Base-by-base conservation (phyloP, 1,140 invertebrate species). In the Brachionus manjavacas region DNA sequence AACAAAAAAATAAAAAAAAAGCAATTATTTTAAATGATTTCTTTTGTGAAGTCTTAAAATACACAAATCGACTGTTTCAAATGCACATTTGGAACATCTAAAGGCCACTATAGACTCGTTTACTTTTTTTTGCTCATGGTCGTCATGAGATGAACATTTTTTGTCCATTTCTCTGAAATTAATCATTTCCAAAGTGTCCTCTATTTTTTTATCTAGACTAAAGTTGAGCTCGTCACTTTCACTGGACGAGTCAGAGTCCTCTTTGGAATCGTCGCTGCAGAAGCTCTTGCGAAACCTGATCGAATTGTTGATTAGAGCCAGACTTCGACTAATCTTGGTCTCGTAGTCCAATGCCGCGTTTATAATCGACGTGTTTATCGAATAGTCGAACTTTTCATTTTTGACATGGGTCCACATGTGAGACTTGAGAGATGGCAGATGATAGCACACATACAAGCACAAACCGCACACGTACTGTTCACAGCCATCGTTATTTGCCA, bases 361-460 rank as follows among this genome's bases (percentile, higher is more conserved):
- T 74, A 89, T 89, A 64, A 88, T 88, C 60, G 88, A 87, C 78
- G 89, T 89, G 68, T 88, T 88, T 64, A 87, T 87, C 83, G 88
- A 86, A 55, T 89, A 89, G 85, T 87, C 88, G 84, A 89, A 89
- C 85, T 88, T 88, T 20, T 86, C 85, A 74, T 89, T 88, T 74
- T 87, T 87, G 20, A 88, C 88, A 85, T 89, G 89, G 4, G 88
- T 86, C 89, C 89, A 89, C 88, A 89, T 89, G 86, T 89, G 89
- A 0, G 88, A 89, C 83, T 89, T 89, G 14, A 89, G 85, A 1
- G 89, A 89, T 0, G 89, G 89, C 84, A 89, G 85, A 85, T 89
- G 89, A 84, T 89, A 88, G 79, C 89, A 89, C 8, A 89, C 88
- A 83, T 89, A 89, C 25, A 88, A 88, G 86, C 89, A 89, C n/a